phyloP scores from a whole-genome alignment of 2,888 invertebrate genomes.

The Callosobruchus maculatus region DNA sequence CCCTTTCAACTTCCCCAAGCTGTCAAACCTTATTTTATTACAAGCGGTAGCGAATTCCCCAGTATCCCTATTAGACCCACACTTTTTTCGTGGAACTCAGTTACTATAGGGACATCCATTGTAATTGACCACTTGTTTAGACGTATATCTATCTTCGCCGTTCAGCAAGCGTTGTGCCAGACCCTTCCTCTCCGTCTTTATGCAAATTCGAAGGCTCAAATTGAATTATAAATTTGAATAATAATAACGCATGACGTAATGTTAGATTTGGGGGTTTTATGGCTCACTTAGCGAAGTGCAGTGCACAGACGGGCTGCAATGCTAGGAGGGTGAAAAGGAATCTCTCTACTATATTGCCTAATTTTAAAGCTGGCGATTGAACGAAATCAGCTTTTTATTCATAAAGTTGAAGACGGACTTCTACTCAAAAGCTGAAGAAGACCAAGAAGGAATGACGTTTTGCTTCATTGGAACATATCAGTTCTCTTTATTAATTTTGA shows the following conservation, averaged over 20 bases:
- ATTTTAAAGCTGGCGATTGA: too few species aligned
- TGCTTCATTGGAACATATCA: too few species aligned
- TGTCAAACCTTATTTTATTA: background rate
- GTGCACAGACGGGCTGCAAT: background rate
- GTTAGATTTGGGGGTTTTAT: slow-evolving; percentile 47
- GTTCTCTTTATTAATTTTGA: too few species aligned
- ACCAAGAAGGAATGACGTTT: too few species aligned
- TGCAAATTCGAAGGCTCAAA: slow-evolving; percentile 51
- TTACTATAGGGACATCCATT: slow-evolving; percentile 24
- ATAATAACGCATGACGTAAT: slow-evolving; percentile 48
- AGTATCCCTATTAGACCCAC: background rate
- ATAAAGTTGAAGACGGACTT: too few species aligned
- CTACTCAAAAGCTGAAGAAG: too few species aligned
- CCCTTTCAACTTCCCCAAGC: background rate
- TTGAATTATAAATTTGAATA: slow-evolving; percentile 53
- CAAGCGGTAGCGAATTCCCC: background rate
- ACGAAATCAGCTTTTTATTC: too few species aligned
- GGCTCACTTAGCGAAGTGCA: slow-evolving; percentile 38
- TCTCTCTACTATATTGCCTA: background rate
- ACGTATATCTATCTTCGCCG: slow-evolving; percentile 12
- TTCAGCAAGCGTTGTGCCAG: slow-evolving; percentile 26
- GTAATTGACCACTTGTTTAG: slow-evolving; percentile 43
- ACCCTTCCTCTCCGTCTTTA: slow-evolving; percentile 48
- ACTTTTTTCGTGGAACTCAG: slow-evolving; percentile 12
- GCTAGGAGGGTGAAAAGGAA: background rate